Conservation (phyloP, 2,888 invertebrate species). For the Andrena bicolor region DNA sequence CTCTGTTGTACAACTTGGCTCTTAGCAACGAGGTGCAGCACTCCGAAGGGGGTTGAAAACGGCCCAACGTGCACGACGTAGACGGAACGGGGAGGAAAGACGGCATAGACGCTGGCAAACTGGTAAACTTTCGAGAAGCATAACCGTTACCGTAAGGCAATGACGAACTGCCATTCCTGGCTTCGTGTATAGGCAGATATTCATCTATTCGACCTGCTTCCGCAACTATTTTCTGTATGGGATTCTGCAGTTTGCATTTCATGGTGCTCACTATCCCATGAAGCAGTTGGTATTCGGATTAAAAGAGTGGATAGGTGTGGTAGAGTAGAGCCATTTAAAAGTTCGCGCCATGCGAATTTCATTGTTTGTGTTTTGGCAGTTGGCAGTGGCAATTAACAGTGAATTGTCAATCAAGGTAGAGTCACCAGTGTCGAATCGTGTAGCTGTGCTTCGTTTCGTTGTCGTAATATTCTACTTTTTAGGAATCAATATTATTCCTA, state of each 20-base stretch:
- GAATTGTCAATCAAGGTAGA: too few species aligned
- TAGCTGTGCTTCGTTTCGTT: too few species aligned
- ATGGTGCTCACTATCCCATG: background rate
- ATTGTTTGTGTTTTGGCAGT: too few species aligned
- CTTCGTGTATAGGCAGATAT: conserved; percentile 68
- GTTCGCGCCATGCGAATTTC: too few species aligned
- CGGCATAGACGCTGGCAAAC: conserved; percentile 62
- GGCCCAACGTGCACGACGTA: conserved; percentile 29
- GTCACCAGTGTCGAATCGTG: too few species aligned
- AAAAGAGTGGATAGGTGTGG: too few species aligned
- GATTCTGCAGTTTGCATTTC: background rate
- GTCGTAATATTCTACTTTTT: too few species aligned
- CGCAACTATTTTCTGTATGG: conserved; percentile 29
- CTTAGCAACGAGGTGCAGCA: conserved; percentile 59
- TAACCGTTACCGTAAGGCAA: conserved; percentile 78
- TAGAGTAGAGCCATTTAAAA: too few species aligned
- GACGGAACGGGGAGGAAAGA: conserved; percentile 29
- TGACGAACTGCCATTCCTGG: conserved; percentile 77
- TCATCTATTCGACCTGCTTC: conserved; percentile 60
- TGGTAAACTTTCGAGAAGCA: conserved; percentile 75
- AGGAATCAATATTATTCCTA: too few species aligned
- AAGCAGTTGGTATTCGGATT: too few species aligned
- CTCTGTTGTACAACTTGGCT: conserved; percentile 64
- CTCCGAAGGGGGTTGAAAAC: conserved; percentile 64
- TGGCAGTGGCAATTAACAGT: too few species aligned